A percentile compares a stretch with the other conserved stretches of the same genome.
Conservation (phyloP, 1,140 invertebrate species). For the Batillaria attramentaria region DNA sequence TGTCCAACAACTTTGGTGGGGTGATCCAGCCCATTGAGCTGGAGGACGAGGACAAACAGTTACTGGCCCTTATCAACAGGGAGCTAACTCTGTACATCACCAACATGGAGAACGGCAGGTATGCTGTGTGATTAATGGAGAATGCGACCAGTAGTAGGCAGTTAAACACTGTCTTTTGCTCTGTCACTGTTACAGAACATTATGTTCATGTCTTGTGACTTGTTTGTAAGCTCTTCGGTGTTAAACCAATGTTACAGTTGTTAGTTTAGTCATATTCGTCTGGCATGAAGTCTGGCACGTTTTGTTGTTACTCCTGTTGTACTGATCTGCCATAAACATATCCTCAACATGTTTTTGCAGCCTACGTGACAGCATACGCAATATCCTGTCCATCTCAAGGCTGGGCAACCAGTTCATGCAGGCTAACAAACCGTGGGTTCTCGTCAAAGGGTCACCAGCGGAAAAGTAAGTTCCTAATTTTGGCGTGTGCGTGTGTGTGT, state of each 20-base stretch:
- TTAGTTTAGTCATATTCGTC: too few species aligned
- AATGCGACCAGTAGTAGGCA: too few species aligned
- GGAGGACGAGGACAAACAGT: constrained; percentile 79
- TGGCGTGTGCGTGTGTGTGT: background rate
- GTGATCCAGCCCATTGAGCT: constrained; percentile 82
- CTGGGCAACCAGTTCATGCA: constrained; percentile 98
- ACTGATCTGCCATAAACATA: too few species aligned
- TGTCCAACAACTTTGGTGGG: constrained; percentile 87
- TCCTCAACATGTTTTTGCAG: constrained; percentile 66
- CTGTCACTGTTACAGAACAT: too few species aligned
- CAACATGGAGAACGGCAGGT: constrained; percentile 85
- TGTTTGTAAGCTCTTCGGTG: too few species aligned
- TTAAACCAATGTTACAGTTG: too few species aligned
- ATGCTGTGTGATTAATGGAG: too few species aligned
- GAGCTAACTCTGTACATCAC: constrained; percentile 86
- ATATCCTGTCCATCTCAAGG: constrained; percentile 89
- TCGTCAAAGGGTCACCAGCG: constrained; percentile 81
- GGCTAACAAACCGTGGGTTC: constrained; percentile 92
- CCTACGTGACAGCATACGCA: constrained; percentile 88
- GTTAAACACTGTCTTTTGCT: too few species aligned
- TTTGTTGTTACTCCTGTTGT: too few species aligned
- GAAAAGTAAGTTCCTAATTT: constrained; percentile 44
- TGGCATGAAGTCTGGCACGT: too few species aligned
- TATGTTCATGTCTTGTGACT: too few species aligned
- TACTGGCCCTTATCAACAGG: constrained; percentile 87